These are phyloP conservation scores for Agriopis marginaria DNA, from an alignment of 2,888 invertebrate species.

Conservation along the genomic window DNA sequence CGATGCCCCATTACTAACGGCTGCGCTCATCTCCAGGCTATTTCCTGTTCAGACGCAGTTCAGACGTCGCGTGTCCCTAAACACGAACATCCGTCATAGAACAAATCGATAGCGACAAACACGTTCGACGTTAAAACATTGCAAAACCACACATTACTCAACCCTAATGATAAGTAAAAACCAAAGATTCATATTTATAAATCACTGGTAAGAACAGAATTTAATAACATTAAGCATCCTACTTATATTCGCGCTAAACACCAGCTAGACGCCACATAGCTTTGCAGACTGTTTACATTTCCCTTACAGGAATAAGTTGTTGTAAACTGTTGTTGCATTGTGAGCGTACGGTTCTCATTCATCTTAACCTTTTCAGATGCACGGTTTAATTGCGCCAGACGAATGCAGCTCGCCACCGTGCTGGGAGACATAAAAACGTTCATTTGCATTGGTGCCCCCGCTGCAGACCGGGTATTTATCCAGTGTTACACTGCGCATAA, in stretches of 20 bases:
- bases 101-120: constrained; percentile 49
- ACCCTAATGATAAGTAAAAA: not conserved
- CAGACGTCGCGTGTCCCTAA: constrained; percentile 65
- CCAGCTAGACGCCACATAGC: constrained; percentile 54
- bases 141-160: not conserved
- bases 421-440: constrained; percentile 74
- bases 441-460: constrained; percentile 78
- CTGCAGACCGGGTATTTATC: constrained; percentile 71
- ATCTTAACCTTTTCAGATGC: constrained; percentile 81
- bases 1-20: constrained; percentile 55
- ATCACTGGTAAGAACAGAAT: not conserved
- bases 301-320: constrained; percentile 76
- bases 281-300: constrained; percentile 73
- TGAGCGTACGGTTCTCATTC: constrained; percentile 74
- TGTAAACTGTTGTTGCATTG: constrained; percentile 80
- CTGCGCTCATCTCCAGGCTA: constrained; percentile 76
- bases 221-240: constrained; percentile 36
- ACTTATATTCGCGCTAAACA: constrained; percentile 46
- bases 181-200: no score
- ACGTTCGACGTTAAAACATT: constrained; percentile 11
- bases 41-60: constrained; percentile 77
- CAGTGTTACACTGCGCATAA: constrained; percentile 75
- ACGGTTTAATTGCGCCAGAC: constrained; percentile 76
- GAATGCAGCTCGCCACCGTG: constrained; percentile 61
- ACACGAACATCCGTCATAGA: constrained; percentile 47